phyloP scores from a whole-genome alignment of 2,113 vertebrate species.

The Corvus moneduloides region DNA sequence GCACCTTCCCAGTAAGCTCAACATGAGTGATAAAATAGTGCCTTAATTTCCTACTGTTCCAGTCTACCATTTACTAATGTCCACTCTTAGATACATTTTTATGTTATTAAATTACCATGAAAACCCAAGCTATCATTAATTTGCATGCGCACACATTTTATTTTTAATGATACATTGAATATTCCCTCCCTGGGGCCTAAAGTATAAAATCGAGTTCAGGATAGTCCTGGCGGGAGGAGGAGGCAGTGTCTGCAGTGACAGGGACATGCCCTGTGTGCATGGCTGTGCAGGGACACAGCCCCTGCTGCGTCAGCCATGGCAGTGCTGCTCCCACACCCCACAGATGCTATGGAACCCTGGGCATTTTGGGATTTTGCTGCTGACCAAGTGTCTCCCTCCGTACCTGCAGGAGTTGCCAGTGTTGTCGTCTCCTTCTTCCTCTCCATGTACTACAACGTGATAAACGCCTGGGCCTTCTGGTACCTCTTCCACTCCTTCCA shows the following conservation, averaged over 20 bases:
- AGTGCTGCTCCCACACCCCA: not conserved
- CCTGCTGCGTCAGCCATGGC: no score
- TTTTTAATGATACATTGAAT: not conserved
- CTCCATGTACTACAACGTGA: constrained; percentile 92
- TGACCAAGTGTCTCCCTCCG: not conserved
- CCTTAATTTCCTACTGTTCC: not conserved
- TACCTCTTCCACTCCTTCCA: constrained; percentile 97
- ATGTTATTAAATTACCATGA: not conserved
- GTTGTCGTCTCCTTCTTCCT: constrained; percentile 87
- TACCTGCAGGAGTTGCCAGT: constrained; percentile 82
- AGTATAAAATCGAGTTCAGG: not conserved
- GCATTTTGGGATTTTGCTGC: not conserved
- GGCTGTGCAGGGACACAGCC: not conserved
- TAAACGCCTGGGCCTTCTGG: constrained; percentile 96
- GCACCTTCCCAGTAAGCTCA: not conserved
- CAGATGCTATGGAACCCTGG: accelerated
- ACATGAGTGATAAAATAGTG: not conserved
- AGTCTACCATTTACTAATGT: not conserved
- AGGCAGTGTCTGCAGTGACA: accelerated
- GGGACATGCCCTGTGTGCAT: no score
- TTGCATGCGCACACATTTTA: not conserved
- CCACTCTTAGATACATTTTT: not conserved
- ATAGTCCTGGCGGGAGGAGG: not conserved
- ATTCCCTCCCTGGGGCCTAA: not conserved
- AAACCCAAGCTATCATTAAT: not conserved